Evolutionary conservation across 2,888 invertebrate species (phyloP), one percentile per base, ranked within the genome.

Genomic region (Lasioglossum leucozonium): DNA sequence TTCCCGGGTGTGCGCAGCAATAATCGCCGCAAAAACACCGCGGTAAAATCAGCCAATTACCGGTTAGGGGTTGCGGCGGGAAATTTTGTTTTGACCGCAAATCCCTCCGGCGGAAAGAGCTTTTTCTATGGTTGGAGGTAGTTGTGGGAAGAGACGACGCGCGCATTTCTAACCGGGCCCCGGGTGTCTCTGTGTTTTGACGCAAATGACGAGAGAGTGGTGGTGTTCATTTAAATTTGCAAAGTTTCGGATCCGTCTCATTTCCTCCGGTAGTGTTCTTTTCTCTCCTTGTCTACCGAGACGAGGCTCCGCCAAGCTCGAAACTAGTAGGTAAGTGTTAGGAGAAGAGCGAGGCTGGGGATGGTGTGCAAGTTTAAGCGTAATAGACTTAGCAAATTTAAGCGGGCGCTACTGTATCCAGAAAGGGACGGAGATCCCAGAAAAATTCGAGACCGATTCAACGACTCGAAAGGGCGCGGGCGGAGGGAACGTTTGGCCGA

Each of bases 21-120:
- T 80, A 47, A 82, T 74, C 71, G 55, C 18, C 30, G 47, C 40
- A 74, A 82, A 67, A 72, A 82, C n/a, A 8, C 26, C 26, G 40
- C 58, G 47, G 77, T 71, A 44, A 77, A 83, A 81, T 72, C 71
- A 81, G 58, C 78, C 82, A 79, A 77, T 87, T 78, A 82, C 55
- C 47, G 62, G 44, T 26, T 42, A 51, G 26, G 34, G 44, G 18
- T 16, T 10, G 72, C 30, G 44, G 47, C 47, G 55, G 40, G 18
- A 58, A 37, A 62, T 88, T 82, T 81, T 77, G 65, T 40, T 84
- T 69, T 42, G 65, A 13, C 22, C 72, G n/a, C n/a, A 42, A 71
- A 42, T 62, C 42, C 44, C n/a, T 40, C 22, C 37, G 47, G 40
- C 22, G 44, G 30, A 72, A 77, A 62, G 42, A 40, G 37, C 22